phyloP scores from a whole-genome alignment of 2,113 vertebrate species.

The Maccullochella peelii region DNA sequence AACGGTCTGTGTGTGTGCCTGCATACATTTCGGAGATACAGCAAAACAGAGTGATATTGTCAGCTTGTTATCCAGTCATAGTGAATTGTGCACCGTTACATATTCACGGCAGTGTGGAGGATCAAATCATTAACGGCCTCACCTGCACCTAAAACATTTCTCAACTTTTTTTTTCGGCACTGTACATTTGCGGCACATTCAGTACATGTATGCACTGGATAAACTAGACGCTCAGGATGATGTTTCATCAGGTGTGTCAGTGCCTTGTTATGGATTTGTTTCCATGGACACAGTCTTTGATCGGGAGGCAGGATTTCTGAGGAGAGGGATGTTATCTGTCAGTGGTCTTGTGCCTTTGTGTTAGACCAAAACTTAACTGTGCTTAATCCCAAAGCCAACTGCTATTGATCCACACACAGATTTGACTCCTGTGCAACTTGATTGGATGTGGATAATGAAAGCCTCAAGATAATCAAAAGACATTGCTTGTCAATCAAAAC shows the following conservation, averaged over 20 bases:
- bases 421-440: constrained; percentile 57
- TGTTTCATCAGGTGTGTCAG: constrained; percentile 59
- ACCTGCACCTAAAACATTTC: constrained; percentile 40
- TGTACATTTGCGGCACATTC: constrained; percentile 10
- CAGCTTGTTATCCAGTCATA: constrained; percentile 62
- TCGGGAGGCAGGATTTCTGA: constrained; percentile 57
- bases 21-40: constrained; percentile 59
- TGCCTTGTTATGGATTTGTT: constrained; percentile 69
- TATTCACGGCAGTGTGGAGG: constrained; percentile 29
- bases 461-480: constrained; percentile 41
- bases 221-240: constrained; percentile 52
- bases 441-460: constrained; percentile 73
- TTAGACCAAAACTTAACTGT: constrained; percentile 46
- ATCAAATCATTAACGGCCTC: constrained; percentile 43
- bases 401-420: constrained; percentile 69
- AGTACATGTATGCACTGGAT: constrained; percentile 24
- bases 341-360: constrained; percentile 57
- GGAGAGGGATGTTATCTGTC: constrained; percentile 70
- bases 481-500: constrained; percentile 10
- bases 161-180: neutral
- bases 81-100: constrained; percentile 48
- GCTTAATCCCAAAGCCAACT: constrained; percentile 53
- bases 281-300: constrained; percentile 76
- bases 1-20: constrained; percentile 67
- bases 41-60: constrained; percentile 65